These are phyloP conservation scores for Hormaphis cornu DNA, from an alignment of 1,140 invertebrate genomes.

Conservation along the genomic window DNA sequence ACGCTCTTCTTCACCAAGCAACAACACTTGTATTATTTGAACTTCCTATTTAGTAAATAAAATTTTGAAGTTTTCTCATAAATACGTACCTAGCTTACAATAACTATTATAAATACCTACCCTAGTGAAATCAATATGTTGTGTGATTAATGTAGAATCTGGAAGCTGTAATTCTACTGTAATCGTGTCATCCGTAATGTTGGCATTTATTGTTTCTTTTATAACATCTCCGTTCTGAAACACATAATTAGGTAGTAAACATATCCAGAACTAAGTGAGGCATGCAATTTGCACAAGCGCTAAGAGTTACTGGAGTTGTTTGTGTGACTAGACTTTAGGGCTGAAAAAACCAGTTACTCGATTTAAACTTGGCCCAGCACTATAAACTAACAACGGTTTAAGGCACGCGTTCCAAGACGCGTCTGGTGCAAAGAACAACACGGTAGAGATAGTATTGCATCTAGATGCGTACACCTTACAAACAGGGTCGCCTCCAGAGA, in stretches of 20 bases:
- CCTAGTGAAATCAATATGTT: constrained; percentile 88
- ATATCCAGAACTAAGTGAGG: neutral
- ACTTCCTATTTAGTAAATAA: constrained; percentile 59
- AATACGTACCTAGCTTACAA: neutral
- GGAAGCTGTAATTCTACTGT: constrained; percentile 78
- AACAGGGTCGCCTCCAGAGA: too few relatives aligned
- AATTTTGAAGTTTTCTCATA: neutral
- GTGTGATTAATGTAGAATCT: constrained; percentile 82
- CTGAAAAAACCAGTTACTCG: too few relatives aligned
- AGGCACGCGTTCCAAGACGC: too few relatives aligned
- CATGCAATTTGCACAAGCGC: too few relatives aligned
- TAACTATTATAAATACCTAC: constrained; percentile 50
- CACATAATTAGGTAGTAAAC: too few relatives aligned
- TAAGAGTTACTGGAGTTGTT: too few relatives aligned
- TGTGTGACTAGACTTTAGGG: too few relatives aligned
- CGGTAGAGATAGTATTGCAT: too few relatives aligned
- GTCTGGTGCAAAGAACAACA: too few relatives aligned
- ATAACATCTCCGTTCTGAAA: constrained; percentile 82
- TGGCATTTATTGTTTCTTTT: constrained; percentile 81
- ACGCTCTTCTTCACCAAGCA: constrained; percentile 91
- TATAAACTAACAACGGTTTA: too few relatives aligned
- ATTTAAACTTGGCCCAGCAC: too few relatives aligned
- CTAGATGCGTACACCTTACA: too few relatives aligned
- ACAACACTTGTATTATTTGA: constrained; percentile 78
- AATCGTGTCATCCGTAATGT: constrained; percentile 80